Percentiles rank a stretch among this genome's conserved stretches.
phyloP scores from a whole-genome alignment of 2,797 vertebrate genomes.

The Erpetoichthys calabaricus region DNA sequence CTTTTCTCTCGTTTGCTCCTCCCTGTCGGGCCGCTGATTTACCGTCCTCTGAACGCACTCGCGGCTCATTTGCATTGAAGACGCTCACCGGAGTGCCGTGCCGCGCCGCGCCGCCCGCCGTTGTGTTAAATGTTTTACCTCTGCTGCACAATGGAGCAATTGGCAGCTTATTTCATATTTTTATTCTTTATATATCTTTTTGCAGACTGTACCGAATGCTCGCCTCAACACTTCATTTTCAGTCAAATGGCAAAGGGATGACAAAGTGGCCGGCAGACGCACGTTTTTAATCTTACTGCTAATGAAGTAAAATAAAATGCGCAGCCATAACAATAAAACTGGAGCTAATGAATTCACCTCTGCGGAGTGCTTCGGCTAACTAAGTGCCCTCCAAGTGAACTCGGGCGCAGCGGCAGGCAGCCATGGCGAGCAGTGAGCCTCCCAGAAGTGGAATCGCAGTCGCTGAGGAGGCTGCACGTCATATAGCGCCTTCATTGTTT shows the following conservation, averaged over 20 bases:
- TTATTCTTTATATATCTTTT: no score
- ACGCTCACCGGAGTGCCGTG: conserved; percentile 35
- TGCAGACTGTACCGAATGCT: conserved; percentile 20
- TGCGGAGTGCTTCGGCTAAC: no score
- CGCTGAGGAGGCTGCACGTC: no score
- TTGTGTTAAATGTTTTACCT: conserved; percentile 49
- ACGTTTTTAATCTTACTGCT: not conserved
- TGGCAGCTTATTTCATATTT: no score
- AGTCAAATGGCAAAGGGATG: conserved; percentile 12
- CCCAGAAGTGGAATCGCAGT: no score
- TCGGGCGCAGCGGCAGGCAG: no score
- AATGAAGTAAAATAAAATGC: no score
- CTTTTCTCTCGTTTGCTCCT: conserved; percentile 4
- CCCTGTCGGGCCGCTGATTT: not conserved
- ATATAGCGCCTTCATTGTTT: no score
- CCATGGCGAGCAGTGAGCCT: no score
- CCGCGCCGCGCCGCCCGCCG: conserved; percentile 25
- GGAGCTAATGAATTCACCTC: no score
- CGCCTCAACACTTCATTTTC: conserved; percentile 28
- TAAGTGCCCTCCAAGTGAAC: no score
- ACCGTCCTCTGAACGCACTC: conserved; percentile 10
- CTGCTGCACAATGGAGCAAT: conserved; percentile 42
- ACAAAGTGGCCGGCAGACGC: not conserved
- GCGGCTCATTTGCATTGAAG: conserved; percentile 13
- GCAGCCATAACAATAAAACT: no score